These are phyloP conservation scores for Pristis pectinata DNA, from an alignment of 2,797 vertebrate species.

Conservation along the genomic window DNA sequence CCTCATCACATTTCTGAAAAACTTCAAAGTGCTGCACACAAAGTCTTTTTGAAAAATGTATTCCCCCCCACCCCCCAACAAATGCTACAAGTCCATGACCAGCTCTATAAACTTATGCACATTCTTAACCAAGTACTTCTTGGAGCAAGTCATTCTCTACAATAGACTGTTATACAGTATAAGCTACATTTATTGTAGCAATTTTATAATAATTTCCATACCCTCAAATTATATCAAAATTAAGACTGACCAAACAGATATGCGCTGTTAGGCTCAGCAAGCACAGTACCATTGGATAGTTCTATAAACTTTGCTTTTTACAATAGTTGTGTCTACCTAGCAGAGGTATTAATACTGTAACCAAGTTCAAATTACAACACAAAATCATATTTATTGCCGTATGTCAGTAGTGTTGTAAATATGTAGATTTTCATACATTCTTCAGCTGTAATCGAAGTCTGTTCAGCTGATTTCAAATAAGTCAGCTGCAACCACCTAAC, in stretches of 20 bases:
- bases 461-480: conserved; percentile 29
- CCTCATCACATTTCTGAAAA: neutral
- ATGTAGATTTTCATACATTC: neutral
- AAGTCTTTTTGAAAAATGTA: neutral
- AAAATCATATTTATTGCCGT: conserved; percentile 26
- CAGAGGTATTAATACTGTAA: conserved; percentile 20
- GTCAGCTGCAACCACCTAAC: neutral
- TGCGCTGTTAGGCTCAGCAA: conserved; percentile 26
- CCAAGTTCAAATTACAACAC: conserved; percentile 25
- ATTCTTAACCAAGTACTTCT: conserved; percentile 8
- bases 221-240: neutral
- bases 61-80: neutral
- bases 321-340: conserved; percentile 19
- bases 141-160: neutral
- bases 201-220: conserved; percentile 16
- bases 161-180: neutral
- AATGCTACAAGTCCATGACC: neutral
- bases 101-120: conserved; percentile 34
- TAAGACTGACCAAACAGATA: neutral
- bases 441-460: conserved; percentile 11
- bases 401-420: conserved; percentile 22
- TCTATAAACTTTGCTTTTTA: neutral
- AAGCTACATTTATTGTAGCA: conserved; percentile 27
- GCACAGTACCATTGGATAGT: conserved; percentile 25
- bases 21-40: neutral